Percentiles rank a stretch among this genome's conserved stretches.
Conservation (phyloP, 2,797 vertebrate species). For the Podargus strigoides region DNA sequence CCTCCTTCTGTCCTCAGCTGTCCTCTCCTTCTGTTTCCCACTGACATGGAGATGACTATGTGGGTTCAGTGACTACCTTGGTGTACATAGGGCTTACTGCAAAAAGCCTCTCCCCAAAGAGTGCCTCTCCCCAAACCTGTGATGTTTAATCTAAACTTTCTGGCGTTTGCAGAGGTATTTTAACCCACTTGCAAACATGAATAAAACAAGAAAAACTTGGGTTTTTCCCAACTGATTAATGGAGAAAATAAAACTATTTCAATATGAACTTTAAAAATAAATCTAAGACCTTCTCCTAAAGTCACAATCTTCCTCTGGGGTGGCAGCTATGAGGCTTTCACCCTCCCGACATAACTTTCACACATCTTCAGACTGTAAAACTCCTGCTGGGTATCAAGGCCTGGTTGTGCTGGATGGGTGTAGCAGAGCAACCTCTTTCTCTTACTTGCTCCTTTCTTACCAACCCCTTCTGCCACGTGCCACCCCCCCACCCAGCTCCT, state of each 20-base stretch:
- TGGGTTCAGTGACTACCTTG: background rate
- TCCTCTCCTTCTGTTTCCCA: background rate
- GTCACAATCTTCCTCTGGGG: background rate
- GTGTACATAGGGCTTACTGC: background rate
- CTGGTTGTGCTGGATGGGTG: background rate
- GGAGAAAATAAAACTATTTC: background rate
- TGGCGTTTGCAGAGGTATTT: background rate
- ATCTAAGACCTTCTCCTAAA: background rate
- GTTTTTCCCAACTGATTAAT: background rate
- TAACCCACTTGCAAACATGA: background rate
- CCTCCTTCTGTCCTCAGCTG: background rate
- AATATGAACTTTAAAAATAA: background rate
- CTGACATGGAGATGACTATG: background rate
- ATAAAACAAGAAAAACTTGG: background rate
- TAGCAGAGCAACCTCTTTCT: background rate
- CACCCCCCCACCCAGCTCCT: background rate
- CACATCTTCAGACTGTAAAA: background rate
- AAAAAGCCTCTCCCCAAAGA: background rate
- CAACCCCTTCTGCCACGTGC: background rate
- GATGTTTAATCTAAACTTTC: background rate
- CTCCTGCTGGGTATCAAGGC: background rate
- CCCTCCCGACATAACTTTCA: accelerated
- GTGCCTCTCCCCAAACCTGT: background rate
- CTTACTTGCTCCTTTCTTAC: background rate
- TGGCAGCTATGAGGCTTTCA: background rate